Evolutionary conservation across 23 tunicate genomes (phyloP).

Genomic region (Phallusia fumigata): DNA sequence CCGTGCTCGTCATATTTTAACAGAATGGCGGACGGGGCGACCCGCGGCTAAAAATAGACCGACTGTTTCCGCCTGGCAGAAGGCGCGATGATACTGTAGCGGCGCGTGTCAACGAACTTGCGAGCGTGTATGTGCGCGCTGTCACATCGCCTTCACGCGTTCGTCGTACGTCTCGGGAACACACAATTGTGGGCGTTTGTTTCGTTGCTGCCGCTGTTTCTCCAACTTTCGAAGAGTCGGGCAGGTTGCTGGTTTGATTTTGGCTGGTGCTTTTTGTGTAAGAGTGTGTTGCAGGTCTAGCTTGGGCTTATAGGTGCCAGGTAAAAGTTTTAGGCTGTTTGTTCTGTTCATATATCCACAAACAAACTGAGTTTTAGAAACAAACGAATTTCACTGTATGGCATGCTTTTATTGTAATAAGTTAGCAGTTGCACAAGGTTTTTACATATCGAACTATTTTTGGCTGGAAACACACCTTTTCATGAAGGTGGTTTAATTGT

Average conservation of each 20-base stretch:
- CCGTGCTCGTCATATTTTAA: neutral
- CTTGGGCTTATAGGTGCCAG: neutral
- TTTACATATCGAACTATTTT: too few relatives aligned
- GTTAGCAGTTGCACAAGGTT: too few relatives aligned
- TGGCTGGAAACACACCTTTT: too few relatives aligned
- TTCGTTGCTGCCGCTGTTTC: too few relatives aligned
- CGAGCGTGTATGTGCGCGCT: neutral
- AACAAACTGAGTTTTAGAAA: too few relatives aligned
- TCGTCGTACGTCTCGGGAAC: neutral
- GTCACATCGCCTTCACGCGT: neutral
- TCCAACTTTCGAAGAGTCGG: neutral
- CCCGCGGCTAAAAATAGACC: neutral
- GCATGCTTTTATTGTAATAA: too few relatives aligned
- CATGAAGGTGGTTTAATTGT: too few relatives aligned
- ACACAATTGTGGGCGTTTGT: slow-evolving; percentile 11
- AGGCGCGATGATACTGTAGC: neutral
- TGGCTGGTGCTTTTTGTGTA: neutral
- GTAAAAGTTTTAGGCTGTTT: too few relatives aligned
- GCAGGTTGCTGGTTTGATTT: neutral
- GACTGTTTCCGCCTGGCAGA: slow-evolving; percentile 11
- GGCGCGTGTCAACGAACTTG: neutral
- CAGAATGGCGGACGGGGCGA: slow-evolving; percentile 1
- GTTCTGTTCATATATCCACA: too few relatives aligned
- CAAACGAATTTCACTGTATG: too few relatives aligned
- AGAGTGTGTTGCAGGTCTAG: neutral